Percentiles rank a stretch among this genome's conserved stretches.
Conservation (phyloP, 1,140 invertebrate genomes). For the Pentalonia nigronervosa region DNA sequence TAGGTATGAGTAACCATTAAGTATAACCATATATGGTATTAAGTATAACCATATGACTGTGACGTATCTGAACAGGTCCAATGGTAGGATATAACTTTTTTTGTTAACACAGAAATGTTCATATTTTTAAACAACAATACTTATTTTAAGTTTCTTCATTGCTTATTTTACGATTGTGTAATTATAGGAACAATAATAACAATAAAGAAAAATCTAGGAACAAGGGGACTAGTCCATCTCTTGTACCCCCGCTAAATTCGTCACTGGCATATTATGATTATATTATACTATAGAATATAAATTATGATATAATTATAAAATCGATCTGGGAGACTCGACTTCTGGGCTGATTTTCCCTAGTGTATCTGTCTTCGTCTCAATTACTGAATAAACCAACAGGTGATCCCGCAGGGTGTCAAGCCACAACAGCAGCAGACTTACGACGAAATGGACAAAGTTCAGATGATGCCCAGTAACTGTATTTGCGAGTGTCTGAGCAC, state of each 20-base stretch:
- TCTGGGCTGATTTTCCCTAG: background rate
- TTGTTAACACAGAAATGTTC: no score
- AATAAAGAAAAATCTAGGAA: background rate
- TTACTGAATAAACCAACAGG: background rate
- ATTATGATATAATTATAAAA: background rate
- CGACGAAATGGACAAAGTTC: background rate
- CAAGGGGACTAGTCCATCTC: background rate
- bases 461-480: conserved; percentile 60
- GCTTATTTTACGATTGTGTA: background rate
- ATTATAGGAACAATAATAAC: background rate
- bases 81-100: no score
- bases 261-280: background rate
- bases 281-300: background rate
- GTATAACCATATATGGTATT: no score
- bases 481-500: background rate
- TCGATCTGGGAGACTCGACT: background rate
- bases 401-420: background rate
- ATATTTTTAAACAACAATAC: background rate
- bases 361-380: background rate
- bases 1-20: no score
- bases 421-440: background rate
- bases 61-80: no score
- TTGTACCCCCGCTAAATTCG: background rate
- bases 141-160: no score
- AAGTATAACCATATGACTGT: no score